A percentile compares a stretch with the other conserved stretches of the same genome.
Conservation (phyloP, 2,888 invertebrate species). For the Tetramorium bicarinatum region DNA sequence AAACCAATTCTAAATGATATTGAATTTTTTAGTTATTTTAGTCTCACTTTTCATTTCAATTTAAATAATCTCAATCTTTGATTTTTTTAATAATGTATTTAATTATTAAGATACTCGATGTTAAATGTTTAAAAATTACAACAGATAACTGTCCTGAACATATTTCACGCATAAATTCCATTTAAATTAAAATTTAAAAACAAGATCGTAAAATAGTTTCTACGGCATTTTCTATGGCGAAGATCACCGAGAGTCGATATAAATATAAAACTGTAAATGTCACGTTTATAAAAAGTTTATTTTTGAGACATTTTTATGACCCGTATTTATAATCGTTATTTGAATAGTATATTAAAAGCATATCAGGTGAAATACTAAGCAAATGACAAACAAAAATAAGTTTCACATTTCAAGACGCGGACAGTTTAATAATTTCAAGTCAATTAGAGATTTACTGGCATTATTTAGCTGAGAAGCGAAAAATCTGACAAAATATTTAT, state of each 20-base stretch:
- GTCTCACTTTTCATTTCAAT: not conserved
- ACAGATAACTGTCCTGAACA: not conserved
- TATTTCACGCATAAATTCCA: not conserved
- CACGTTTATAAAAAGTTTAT: not conserved
- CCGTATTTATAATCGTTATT: not conserved
- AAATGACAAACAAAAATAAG: not conserved
- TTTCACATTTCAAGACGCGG: not conserved
- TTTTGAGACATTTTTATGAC: not conserved
- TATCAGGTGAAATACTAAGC: not conserved
- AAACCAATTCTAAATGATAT: conserved; percentile 11
- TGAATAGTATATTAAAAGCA: not conserved
- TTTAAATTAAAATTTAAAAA: conserved; percentile 31
- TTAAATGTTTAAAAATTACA: not conserved
- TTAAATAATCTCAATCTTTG: not conserved
- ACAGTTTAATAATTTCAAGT: not conserved
- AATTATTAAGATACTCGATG: not conserved
- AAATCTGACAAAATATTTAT: not conserved
- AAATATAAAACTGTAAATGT: conserved; percentile 24
- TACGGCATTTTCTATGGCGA: not conserved
- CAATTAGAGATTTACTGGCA: not conserved
- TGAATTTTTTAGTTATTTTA: not conserved
- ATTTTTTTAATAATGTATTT: not conserved
- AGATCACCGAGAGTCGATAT: not conserved
- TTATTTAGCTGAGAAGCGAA: not conserved
- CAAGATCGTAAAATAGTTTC: not conserved